Percentiles rank a stretch among this genome's conserved stretches.
phyloP scores from a whole-genome alignment of 2,888 invertebrate species.

The Villa cingulata region DNA sequence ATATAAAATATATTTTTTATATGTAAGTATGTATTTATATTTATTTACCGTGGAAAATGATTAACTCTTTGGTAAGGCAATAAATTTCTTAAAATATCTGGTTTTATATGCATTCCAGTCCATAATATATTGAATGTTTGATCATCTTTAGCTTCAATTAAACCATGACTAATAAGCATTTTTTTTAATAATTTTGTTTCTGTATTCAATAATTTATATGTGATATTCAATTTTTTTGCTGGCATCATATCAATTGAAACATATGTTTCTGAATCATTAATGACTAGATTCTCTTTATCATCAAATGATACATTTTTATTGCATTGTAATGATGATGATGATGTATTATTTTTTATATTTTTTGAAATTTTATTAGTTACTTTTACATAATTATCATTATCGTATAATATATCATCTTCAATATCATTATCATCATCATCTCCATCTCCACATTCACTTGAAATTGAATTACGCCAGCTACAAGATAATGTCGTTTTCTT shows the following conservation, averaged over 20 bases:
- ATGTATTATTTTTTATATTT: neutral
- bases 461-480: slow-evolving; percentile 31
- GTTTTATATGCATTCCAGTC: slow-evolving; percentile 87
- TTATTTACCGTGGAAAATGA: slow-evolving; percentile 84
- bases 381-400: neutral
- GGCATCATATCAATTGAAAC: slow-evolving; percentile 43
- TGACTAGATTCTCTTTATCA: slow-evolving; percentile 16
- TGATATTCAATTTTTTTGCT: slow-evolving; percentile 54
- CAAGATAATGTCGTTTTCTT: slow-evolving; percentile 28
- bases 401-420: neutral
- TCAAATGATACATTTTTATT: slow-evolving; percentile 3
- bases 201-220: slow-evolving; percentile 67
- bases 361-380: neutral
- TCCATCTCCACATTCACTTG: slow-evolving; percentile 28
- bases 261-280: neutral
- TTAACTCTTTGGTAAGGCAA: slow-evolving; percentile 87
- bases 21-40: too few species aligned
- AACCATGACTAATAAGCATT: slow-evolving; percentile 62
- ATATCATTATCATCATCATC: slow-evolving; percentile 38
- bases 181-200: slow-evolving; percentile 67
- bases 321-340: neutral
- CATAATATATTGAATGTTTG: slow-evolving; percentile 74
- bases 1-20: neutral
- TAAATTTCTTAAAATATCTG: slow-evolving; percentile 67
- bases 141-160: slow-evolving; percentile 56